Base-by-base conservation (phyloP, 2,888 invertebrate genomes). In the Hemicrepidius hirtus region DNA sequence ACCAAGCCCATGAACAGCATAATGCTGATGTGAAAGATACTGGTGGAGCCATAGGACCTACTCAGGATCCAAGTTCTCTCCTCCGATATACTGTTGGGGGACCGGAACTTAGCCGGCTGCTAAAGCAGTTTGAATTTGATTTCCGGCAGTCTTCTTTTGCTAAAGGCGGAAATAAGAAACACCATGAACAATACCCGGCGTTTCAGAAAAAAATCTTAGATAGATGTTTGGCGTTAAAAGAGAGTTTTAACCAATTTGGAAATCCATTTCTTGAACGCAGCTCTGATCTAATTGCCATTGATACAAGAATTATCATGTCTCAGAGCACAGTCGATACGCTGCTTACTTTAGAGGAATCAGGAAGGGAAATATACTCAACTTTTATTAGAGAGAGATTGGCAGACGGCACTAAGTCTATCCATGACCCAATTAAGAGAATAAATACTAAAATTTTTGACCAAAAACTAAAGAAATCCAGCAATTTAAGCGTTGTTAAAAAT, bases 351-450 rank as follows among this genome's bases (percentile, higher is more conserved):
- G n/a, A n/a, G n/a, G n/a, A n/a, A n/a, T n/a, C n/a, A n/a, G n/a
- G n/a, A n/a, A 6, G 44, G 12, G 44, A 44, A 5, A 44, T 16
- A n/a, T 44, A 44, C 13, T 5, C 5, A 44, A 10, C 16, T 9
- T 44, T 44, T 44, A 44, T 44, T 13, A 44, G 12, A 44, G 44
- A 44, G 12, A 44, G 44, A 44, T 44, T 44, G 5, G 44, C 12
- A 44, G 44, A 44, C 5, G 44, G 44, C 12, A 13, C 44, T 10
- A 44, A 44, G 12, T 44, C 44, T 13, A 13, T 44, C 5, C 16
- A 44, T 44, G 44, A 44, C 16, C 44, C 44, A 5, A 16, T 44
- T 5, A 44, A 44, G 13, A 44, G 12, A 44, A 10, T 10, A 16
- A 44, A 16, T 44, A 44, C 13, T 5, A n/a, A 44, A 10, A 44